A percentile compares a stretch with the other conserved stretches of the same genome.
phyloP scores from a whole-genome alignment of 2,113 vertebrate species.

The Bos indicus region DNA sequence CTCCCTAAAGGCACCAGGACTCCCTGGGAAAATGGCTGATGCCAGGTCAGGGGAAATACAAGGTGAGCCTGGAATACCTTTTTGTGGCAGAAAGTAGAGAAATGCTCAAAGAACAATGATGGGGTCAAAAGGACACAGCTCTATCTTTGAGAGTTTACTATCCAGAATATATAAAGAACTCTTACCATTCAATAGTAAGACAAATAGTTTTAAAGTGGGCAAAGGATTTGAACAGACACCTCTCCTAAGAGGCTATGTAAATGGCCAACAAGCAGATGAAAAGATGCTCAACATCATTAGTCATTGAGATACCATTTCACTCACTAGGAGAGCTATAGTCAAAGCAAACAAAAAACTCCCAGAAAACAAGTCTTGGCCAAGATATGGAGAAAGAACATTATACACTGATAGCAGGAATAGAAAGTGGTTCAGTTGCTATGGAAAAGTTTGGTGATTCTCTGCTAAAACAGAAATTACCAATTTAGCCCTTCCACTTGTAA shows the following conservation, averaged over 20 bases:
- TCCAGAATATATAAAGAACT: neutral
- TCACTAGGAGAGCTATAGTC: neutral
- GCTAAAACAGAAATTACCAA: neutral
- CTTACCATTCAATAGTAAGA: neutral
- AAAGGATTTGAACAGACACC: neutral
- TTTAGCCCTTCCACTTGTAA: neutral
- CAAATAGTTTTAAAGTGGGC: neutral
- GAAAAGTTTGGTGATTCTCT: neutral
- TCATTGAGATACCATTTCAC: neutral
- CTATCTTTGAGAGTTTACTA: neutral
- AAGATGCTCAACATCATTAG: neutral
- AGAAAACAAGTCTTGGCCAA: neutral
- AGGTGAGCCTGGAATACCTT: neutral
- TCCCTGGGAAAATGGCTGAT: neutral
- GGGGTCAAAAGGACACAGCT: neutral
- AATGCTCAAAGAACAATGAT: neutral
- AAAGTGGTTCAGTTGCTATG: neutral
- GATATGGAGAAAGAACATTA: neutral
- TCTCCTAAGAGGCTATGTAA: neutral
- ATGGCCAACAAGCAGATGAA: neutral
- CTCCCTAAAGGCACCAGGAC: neutral
- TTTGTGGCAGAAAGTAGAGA: neutral
- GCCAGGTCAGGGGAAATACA: neutral
- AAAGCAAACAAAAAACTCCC: neutral
- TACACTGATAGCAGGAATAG: neutral